Conservation (phyloP, 1,140 invertebrate species). For the Aphaenogaster floridana region DNA sequence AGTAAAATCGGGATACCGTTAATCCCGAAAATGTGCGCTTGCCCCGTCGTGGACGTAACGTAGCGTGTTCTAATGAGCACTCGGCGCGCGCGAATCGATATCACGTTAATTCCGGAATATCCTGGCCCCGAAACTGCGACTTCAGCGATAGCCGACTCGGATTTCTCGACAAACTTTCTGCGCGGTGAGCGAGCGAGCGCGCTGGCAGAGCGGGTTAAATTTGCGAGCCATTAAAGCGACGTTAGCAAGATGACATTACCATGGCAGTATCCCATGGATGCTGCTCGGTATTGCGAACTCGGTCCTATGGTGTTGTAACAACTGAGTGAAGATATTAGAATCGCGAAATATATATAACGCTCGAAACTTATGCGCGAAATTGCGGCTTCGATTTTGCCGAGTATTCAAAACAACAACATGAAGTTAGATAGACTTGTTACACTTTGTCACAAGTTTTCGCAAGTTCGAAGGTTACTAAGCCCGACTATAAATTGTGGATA, state of each 20-base stretch:
- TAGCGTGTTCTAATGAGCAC: constrained; percentile 61
- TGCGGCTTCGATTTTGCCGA: constrained; percentile 42
- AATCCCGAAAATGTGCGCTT: constrained; percentile 48
- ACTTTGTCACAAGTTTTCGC: constrained; percentile 12
- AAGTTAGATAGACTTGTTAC: constrained; percentile 30
- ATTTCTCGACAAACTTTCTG: constrained; percentile 68
- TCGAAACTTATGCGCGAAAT: constrained; percentile 41
- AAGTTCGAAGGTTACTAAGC: constrained; percentile 31
- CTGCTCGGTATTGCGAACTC: constrained; percentile 31
- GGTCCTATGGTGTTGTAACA: constrained; percentile 43
- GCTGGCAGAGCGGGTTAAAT: constrained; percentile 57
- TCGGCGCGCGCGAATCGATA: constrained; percentile 65
- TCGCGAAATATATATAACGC: constrained; percentile 36
- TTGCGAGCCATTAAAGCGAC: constrained; percentile 76
- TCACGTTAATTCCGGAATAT: constrained; percentile 69
- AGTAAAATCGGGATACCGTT: constrained; percentile 48
- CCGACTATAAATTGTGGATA: constrained; percentile 27
- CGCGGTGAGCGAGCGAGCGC: constrained; percentile 2
- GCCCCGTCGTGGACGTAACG: constrained; percentile 37
- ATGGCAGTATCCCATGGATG: constrained; percentile 53
- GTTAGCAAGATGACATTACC: constrained; percentile 71
- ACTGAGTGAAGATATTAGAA: constrained; percentile 34
- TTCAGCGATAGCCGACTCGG: constrained; percentile 48
- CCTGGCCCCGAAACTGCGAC: constrained; percentile 44
- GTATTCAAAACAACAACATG: constrained; percentile 15